phyloP scores from a whole-genome alignment of 2,888 invertebrate genomes.

The Eledona agricola region DNA sequence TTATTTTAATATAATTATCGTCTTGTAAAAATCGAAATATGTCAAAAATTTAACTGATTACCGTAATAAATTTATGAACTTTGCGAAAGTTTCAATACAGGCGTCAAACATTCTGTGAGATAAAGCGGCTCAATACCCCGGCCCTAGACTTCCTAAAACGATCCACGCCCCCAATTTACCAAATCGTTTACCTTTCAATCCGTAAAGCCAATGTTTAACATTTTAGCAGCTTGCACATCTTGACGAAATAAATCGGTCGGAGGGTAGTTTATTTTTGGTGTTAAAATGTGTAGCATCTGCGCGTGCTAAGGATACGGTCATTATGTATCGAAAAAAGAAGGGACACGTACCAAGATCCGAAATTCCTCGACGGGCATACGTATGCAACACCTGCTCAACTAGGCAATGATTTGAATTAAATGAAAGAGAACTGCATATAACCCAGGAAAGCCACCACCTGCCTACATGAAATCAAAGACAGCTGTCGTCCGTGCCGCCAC shows the following conservation, averaged over 20 bases:
- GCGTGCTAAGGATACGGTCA: constrained; percentile 29
- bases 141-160: constrained; percentile 1
- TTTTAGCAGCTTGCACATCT: constrained; percentile 34
- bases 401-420: constrained; percentile 37
- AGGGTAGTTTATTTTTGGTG: constrained; percentile 33
- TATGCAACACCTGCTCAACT: constrained; percentile 35
- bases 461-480: constrained; percentile 37
- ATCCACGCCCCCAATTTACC: constrained; percentile 19
- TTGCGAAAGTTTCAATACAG: too few species aligned
- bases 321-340: constrained; percentile 21
- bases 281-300: constrained; percentile 36
- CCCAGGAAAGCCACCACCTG: constrained; percentile 32
- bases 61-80: too few species aligned
- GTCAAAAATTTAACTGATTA: too few species aligned
- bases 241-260: constrained; percentile 33
- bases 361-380: constrained; percentile 25
- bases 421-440: constrained; percentile 34
- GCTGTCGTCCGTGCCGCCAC: constrained; percentile 33
- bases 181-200: constrained; percentile 23
- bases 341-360: constrained; percentile 33
- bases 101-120: neutral
- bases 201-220: constrained; percentile 21
- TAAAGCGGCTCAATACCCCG: neutral
- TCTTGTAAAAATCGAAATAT: too few species aligned
- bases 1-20: too few species aligned